Evolutionary conservation across 2,888 invertebrate genomes (phyloP), one percentile per base, ranked within the genome.

Genomic region (Sinohyriopsis cumingii): DNA sequence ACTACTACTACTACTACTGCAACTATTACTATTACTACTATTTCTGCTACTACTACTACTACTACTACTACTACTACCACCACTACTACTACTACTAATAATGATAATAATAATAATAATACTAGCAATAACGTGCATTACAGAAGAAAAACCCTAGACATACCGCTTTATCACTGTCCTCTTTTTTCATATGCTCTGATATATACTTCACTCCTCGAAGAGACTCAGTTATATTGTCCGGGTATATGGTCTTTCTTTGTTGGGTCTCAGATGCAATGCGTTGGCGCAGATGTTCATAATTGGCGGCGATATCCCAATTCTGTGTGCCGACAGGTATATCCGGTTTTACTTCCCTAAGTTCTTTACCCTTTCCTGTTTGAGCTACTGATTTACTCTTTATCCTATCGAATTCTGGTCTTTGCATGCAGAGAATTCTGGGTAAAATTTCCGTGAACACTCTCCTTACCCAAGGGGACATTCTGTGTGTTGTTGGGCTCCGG

Each of bases 401-500:
- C 19, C 76, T 69, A 22, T 81, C 79, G 25, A 75, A 63, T 45
- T 81, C 78, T 5, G 97, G 97, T 87, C 97, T 92, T 87, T 94
- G 94, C 94, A 98, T 97, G 82, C 96, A 95, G 71, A 98, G 92
- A 84, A 98, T 92, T 84, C 96, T 93, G 15, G 98, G 98, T 82
- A 98, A 92, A 86, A 97, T 95, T 90, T 98, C 96, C 79, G 97
- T 96, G 91, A 98, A 97, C 71, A 98, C 95, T 79, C 95, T 92
- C 88, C 96, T 95, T 72, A 98, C 96, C 97, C 97, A 98, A 15
- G 96, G 95, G 73, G 98, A 96, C 98, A 99, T 98, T 88, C 94
- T 94, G 91, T 98, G 98, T 64, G 98, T 99, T 91, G 98, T 96
- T 60, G 98, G 97, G 67, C 97, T 97, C 65, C 98, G 94, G 91